phyloP scores from a whole-genome alignment of 2,113 vertebrate species.

The Thomomys bottae region DNA sequence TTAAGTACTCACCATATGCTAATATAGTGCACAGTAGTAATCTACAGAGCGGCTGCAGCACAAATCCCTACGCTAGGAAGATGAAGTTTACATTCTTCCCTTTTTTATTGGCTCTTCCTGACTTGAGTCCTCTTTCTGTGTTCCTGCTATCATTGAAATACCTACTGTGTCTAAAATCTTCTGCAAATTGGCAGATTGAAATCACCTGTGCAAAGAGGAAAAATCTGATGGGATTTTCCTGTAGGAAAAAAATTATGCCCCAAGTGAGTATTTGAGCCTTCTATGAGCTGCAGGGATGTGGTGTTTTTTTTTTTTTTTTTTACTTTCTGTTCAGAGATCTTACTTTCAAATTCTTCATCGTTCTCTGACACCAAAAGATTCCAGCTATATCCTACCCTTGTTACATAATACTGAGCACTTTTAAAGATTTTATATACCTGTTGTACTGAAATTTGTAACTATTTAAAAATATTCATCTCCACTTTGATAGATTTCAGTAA shows the following conservation, averaged over 20 bases:
- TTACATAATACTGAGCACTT: background rate
- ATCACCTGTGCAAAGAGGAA: background rate
- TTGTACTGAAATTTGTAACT: background rate
- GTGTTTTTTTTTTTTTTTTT: background rate
- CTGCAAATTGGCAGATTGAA: background rate
- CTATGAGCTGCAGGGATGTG: background rate
- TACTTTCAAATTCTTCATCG: conserved; percentile 27
- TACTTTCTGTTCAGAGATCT: background rate
- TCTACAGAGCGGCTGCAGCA: background rate
- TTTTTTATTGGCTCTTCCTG: background rate
- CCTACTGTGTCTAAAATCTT: background rate
- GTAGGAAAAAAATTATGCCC: conserved; percentile 9
- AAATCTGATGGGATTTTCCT: conserved; percentile 19
- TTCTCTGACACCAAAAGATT: background rate
- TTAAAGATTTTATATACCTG: background rate
- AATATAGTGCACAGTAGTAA: background rate
- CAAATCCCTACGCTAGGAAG: background rate
- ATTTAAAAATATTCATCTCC: background rate
- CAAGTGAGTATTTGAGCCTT: background rate
- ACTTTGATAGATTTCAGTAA: too few relatives aligned
- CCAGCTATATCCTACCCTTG: background rate
- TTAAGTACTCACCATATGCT: background rate
- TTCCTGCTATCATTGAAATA: background rate
- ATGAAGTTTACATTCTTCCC: background rate
- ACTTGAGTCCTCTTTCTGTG: background rate